A percentile compares a stretch with the other conserved stretches of the same genome.
Conservation (phyloP, 2,797 vertebrate species). For the Steatocranus sp. region DNA sequence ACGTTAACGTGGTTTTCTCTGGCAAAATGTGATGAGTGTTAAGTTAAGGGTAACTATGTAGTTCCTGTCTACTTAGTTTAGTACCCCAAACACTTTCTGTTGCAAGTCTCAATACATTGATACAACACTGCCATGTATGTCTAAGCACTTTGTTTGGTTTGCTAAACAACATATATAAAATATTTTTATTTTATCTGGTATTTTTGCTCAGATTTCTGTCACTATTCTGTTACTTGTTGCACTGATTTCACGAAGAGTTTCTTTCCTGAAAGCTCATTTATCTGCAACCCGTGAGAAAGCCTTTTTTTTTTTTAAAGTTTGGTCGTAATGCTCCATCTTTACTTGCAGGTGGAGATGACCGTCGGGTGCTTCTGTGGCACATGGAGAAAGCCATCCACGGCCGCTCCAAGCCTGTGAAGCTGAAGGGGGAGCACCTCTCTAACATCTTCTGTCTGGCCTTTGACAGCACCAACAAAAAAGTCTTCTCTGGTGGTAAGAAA, state of each 20-base stretch:
- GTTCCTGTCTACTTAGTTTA: background rate
- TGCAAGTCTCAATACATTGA: background rate
- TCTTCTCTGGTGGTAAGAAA: constrained; percentile 93
- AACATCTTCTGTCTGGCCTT: constrained; percentile 99
- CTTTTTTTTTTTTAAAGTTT: background rate
- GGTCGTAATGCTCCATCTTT: background rate
- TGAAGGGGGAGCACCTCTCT: constrained; percentile 97
- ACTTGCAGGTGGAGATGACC: constrained; percentile 90
- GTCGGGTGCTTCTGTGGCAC: constrained; percentile 95
- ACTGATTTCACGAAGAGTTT: background rate
- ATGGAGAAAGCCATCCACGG: constrained; percentile 94
- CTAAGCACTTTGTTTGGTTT: background rate
- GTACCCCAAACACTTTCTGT: background rate
- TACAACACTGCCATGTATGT: background rate
- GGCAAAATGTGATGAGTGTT: background rate
- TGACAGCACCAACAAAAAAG: constrained; percentile 93
- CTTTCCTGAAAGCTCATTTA: background rate
- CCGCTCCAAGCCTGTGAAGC: constrained; percentile 88
- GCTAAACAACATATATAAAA: background rate
- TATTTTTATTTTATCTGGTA: background rate
- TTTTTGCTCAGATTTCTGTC: background rate
- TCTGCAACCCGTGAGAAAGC: accelerated
- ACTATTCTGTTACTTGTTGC: background rate
- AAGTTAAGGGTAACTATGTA: background rate
- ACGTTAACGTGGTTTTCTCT: background rate